phyloP scores from a whole-genome alignment of 1,140 invertebrate genomes.

The Mamestra configurata region DNA sequence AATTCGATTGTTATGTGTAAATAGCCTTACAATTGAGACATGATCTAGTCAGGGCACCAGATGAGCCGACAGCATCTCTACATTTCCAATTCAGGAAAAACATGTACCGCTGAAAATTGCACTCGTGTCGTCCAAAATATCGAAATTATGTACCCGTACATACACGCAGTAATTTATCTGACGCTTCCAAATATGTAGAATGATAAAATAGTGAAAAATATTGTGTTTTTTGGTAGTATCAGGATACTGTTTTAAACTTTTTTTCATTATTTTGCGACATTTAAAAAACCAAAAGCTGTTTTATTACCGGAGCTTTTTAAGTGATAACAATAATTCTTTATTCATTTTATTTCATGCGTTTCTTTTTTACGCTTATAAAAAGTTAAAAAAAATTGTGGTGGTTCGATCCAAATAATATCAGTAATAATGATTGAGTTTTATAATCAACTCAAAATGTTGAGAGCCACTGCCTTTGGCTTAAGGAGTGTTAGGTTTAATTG shows the following conservation, averaged over 20 bases:
- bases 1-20: too few relatives aligned
- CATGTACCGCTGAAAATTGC: background rate
- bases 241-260: background rate
- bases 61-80: background rate
- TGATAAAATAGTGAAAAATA: conserved; percentile 21
- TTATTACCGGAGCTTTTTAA: background rate
- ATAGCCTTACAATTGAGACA: background rate
- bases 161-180: conserved; percentile 5
- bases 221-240: background rate
- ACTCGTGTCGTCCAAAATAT: conserved; percentile 1
- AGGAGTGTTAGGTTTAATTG: conserved; percentile 72
- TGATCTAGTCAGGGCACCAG: too few relatives aligned
- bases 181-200: background rate
- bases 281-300: background rate
- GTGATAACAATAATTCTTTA: background rate
- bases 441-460: background rate
- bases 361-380: too few relatives aligned
- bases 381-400: too few relatives aligned
- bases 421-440: too few relatives aligned
- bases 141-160: conserved; percentile 1
- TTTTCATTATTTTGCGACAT: background rate
- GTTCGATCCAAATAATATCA: too few relatives aligned
- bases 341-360: background rate
- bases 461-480: conserved; percentile 35
- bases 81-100: conserved; percentile 1